Base-by-base conservation (phyloP, 2,113 vertebrate genomes). In the Aptenodytes patagonicus region DNA sequence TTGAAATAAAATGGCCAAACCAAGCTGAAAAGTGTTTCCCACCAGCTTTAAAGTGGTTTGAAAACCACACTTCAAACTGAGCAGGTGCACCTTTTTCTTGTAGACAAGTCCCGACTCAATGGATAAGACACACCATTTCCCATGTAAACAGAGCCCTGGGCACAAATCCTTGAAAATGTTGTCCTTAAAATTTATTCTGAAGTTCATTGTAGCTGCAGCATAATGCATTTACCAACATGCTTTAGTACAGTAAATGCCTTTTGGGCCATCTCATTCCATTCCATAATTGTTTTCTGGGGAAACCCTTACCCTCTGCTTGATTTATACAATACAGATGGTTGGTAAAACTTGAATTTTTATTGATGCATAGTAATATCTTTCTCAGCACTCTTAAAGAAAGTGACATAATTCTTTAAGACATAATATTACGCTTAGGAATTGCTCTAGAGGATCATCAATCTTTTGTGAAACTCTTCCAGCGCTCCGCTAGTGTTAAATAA, bases 321-420 rank as follows among this genome's bases (percentile, higher is more conserved):
- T 98, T 98, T 98, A 97, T 95, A 94, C 93, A 97, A 96, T 92
- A 95, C 95, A 98, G 95, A 97, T 98, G 97, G 96, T 95, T 97
- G 95, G 93, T 96, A 93, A 97, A 95, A 97, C 96, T 97, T 95
- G 90, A 96, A 94, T 97, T 96, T 97, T 97, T 98, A 98, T 94
- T 93, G 97, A 98, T 97, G 95, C 84, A 93, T 97, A 68, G 90
- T 97, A 97, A 97, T 96, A 93, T 98, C 97, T 96, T 98, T 96
- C 91, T 97, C 95, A 96, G 80, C 81, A 98, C 87, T 96, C 98
- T 98, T 97, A 97, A 98, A 97, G 96, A 98, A 97, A 98, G 87
- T 87, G 88, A 93, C 95, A 98, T 98, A 98, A 98, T 97, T 98
- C 97, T 98, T 98, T 97, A 97, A 97, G 97, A 98, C 97, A 97